Percentiles rank a stretch among this genome's conserved stretches.
Evolutionary conservation across 2,888 invertebrate genomes (phyloP).

Genomic region (Notodonta dromedarius): DNA sequence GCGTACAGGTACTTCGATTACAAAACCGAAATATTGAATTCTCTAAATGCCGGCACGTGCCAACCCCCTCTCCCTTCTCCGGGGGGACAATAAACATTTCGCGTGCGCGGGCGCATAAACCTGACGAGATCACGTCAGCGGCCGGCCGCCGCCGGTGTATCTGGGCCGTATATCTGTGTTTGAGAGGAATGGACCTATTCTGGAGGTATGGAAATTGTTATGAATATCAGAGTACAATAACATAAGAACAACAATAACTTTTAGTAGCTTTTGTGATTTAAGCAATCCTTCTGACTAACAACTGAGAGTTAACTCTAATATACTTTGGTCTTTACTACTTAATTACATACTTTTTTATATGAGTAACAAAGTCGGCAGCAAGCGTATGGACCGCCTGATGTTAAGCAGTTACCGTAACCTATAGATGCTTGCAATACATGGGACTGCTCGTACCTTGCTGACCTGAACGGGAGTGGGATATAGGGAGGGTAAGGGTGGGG

Average conservation of each 20-base stretch:
- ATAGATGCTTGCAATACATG: too few species aligned
- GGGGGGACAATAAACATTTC: constrained; percentile 10
- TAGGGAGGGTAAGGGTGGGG: too few species aligned
- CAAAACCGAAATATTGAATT: constrained; percentile 6
- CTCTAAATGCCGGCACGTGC: constrained; percentile 34
- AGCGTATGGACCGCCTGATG: too few species aligned
- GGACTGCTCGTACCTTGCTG: too few species aligned
- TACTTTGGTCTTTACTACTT: too few species aligned
- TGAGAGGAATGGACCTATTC: constrained; percentile 23
- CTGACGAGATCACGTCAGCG: constrained; percentile 34
- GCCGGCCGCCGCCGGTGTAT: constrained; percentile 18
- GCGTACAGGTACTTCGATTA: not conserved
- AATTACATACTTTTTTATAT: too few species aligned
- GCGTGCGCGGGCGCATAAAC: constrained; percentile 34
- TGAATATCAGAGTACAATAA: not conserved
- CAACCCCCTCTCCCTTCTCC: constrained; percentile 16
- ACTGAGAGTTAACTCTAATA: too few species aligned
- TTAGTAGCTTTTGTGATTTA: not conserved
- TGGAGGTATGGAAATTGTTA: not conserved
- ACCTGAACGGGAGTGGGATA: too few species aligned
- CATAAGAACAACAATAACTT: not conserved
- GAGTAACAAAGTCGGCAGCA: too few species aligned
- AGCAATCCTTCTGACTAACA: too few species aligned
- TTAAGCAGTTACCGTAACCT: too few species aligned
- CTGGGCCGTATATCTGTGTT: constrained; percentile 36